Evolutionary conservation across 2,113 vertebrate genomes (phyloP), one percentile per base, ranked within the genome.

Genomic region (Sarotherodon lohbergeri): DNA sequence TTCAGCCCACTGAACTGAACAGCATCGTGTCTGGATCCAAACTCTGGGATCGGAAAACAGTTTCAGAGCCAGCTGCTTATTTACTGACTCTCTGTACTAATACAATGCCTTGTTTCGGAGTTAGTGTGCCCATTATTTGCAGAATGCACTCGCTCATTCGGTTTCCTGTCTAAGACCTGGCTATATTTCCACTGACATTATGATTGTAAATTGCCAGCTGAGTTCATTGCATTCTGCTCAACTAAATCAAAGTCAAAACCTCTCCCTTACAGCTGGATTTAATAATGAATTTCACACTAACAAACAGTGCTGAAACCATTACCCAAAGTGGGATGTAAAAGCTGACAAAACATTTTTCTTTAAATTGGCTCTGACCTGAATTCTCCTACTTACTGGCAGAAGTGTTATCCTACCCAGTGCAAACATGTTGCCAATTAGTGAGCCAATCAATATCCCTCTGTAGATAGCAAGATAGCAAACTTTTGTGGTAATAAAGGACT

Each of bases 1-100:
- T 92, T 94, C 89, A 92, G 90, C 46, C 76, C 92, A 93, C 50
- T 95, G 95, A 93, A 91, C 89, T 90, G 93, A 90, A 83, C 76
- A 90, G 78, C 80, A 84, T 78, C 19, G n/a, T 81, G 89, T 91
- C 88, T 88, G 90, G 85, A 90, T 93, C 92, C 91, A 93, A 93
- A 93, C 59, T 88, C 81, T 61, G 43, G 90, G 88, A 88, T 88
- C 43, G 57, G 82, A 73, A 87, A 88, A 85, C 66, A 29, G 87
- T 85, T 83, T 89, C 27, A 24, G 78, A 85, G 91, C 86, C 89
- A 95, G 89, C 68, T 88, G 88, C 93, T 91, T 92, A 91, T 92
- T 90, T 91, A 89, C 88, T 86, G 68, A 91, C 73, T 80, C 81
- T 91, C 80, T 88, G 81, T 55, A 57, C 85, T 87, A 90, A 90